These are phyloP conservation scores for Xyrichtys novacula DNA, from an alignment of 2,797 vertebrate species.

Conservation along the genomic window DNA sequence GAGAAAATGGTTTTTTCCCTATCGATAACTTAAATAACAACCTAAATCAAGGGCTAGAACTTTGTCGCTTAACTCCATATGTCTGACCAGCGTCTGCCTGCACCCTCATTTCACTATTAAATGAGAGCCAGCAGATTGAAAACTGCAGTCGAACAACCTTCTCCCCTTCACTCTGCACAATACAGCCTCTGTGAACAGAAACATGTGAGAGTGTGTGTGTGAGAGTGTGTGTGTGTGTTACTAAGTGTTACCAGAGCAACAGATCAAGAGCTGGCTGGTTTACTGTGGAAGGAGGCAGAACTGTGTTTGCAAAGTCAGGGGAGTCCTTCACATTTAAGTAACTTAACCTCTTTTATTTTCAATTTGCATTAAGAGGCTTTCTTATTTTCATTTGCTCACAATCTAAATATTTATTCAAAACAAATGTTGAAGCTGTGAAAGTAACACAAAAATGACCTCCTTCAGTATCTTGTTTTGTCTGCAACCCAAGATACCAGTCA, in stretches of 20 bases:
- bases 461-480: no score
- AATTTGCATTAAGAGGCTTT: not conserved
- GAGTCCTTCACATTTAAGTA: not conserved
- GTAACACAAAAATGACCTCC: no score
- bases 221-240: conserved; percentile 3
- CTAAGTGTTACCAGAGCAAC: no score
- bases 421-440: no score
- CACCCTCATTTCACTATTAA: conserved; percentile 28
- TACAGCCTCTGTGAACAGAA: conserved; percentile 48
- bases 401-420: not conserved
- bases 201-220: not conserved
- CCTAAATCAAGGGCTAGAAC: not conserved
- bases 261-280: conserved; percentile 22
- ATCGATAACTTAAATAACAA: not conserved
- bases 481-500: no score
- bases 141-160: conserved; percentile 24
- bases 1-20: not conserved
- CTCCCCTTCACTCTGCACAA: conserved; percentile 40
- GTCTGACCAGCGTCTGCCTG: not conserved
- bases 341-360: not conserved
- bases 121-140: conserved; percentile 45
- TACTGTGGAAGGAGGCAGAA: not conserved
- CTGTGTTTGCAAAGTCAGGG: not conserved
- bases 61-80: not conserved
- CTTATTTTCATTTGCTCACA: no score